Base-by-base conservation (phyloP, 2,888 invertebrate species). In the Platerodrilus igneus region DNA sequence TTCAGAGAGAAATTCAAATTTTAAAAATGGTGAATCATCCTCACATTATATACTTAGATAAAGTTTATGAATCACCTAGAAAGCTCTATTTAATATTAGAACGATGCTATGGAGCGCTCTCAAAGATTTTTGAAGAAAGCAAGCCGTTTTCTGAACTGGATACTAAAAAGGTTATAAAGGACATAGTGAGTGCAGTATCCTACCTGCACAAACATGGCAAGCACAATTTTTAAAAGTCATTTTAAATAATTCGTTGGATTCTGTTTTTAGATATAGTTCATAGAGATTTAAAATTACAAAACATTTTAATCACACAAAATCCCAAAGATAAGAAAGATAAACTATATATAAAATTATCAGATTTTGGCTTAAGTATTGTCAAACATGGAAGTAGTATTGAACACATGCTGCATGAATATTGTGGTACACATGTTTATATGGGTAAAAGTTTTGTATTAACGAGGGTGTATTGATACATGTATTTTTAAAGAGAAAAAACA, bases 371-470 rank as follows among this genome's bases (percentile, higher is more conserved):
- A 45, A 74, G 76, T 44, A 70, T 71, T 20, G 68, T 74, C 21
- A 73, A 73, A 57, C 64, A 62, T 18, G 73, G 74, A 3, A 63
- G 64, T 21, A 71, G 72, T 7, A 66, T 70, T 49, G 70, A 72
- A 37, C 67, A 71, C 45, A 73, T 75, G 73, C 60, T 76, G 58
- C 69, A 69, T 45, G 74, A 75, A 39, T 71, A 69, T 52, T 76
- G 76, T 58, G 77, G 77, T 9, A 77, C 77, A 2, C 64, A 73
- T 3, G 59, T 67, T 25, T 77, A 76, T 55, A 76, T 77, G 74
- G 69, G 76, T 76, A 51, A n/a, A n/a, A n/a, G n/a, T n/a, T n/a
- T n/a, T n/a, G 17, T 43, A n/a, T n/a, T n/a, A n/a, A n/a, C n/a
- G n/a, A n/a, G n/a, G n/a, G n/a, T n/a, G n/a, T n/a, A 23, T 11